Evolutionary conservation across 2,113 vertebrate genomes (phyloP), one percentile per base, ranked within the genome.

Genomic region (Lepus europaeus): DNA sequence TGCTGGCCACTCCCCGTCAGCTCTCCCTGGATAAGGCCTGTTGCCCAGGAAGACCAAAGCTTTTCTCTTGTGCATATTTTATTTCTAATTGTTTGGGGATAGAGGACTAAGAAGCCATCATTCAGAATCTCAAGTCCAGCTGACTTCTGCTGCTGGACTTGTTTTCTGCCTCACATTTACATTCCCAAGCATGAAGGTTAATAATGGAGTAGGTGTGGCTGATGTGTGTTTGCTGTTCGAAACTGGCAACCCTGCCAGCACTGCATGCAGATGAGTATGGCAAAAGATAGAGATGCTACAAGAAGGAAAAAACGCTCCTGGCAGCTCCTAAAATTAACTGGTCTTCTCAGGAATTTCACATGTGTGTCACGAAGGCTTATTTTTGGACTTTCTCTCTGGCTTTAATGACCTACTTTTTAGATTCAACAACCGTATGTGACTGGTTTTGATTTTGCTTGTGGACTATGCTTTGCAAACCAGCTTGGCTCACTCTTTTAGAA

Each of bases 391-490:
- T 17, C 23, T 45, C 92, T 83, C 31, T 56, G 23, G 23, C 14
- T 77, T 90, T 78, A 51, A 49, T 45, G 19, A 56, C 64, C 77
- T 78, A 49, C 31, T 69, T 94, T 82, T 83, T 91, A 79, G 5
- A 87, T 16, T 56, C 25, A 79, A 53, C 31, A 53, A 4, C 25
- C 17, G 80, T 87, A 17, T 61, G 11, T 76, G 31, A 88, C 51
- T 85, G 33, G 56, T 94, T 61, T 95, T 80, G 61, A 93, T 86
- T 91, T 94, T 25, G 11, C 51, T 90, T 95, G 63, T 73, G 39
- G 36, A 51, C 69, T 87, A 39, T 45, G 12, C 27, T 87, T 89
- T 95, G 66, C 31, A 59, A 72, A 14, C 63, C 29, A 92, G 20
- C 16, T 64, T 85, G 78, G 27, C 23, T 14, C 9, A 39, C 9